Conservation (phyloP, 2,888 invertebrate species). For the Empis livida region DNA sequence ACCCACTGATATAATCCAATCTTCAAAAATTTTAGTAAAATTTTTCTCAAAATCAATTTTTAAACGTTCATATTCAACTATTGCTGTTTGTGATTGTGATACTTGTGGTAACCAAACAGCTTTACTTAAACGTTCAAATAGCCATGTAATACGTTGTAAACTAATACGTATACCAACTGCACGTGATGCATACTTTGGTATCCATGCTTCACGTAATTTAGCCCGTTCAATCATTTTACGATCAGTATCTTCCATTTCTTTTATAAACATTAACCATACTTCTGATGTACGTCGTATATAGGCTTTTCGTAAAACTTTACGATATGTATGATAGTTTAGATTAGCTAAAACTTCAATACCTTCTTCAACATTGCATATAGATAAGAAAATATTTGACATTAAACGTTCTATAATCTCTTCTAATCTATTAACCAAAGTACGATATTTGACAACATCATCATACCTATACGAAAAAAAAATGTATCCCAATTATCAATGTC, state of each 20-base stretch:
- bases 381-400: constrained; percentile 63
- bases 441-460: constrained; percentile 31
- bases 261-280: constrained; percentile 61
- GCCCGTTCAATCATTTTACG: constrained; percentile 50
- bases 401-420: constrained; percentile 75
- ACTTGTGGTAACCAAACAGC: constrained; percentile 69
- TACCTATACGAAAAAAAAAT: constrained; percentile 14
- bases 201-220: constrained; percentile 47
- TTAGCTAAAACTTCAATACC: constrained; percentile 64
- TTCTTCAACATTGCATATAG: constrained; percentile 67
- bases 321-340: constrained; percentile 62
- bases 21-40: constrained; percentile 40
- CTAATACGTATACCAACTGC: constrained; percentile 55
- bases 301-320: constrained; percentile 54
- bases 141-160: constrained; percentile 46
- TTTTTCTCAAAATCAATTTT: constrained; percentile 28
- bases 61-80: constrained; percentile 23
- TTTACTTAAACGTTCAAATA: constrained; percentile 52
- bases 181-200: constrained; percentile 60
- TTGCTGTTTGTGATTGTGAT: constrained; percentile 57
- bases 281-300: constrained; percentile 55
- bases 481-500: constrained; percentile 26
- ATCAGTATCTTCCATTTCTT: constrained; percentile 61
- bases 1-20: constrained; percentile 46
- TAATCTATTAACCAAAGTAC: constrained; percentile 39